Evolutionary conservation across 2,797 vertebrate species (phyloP), one percentile per base, ranked within the genome.

Genomic region (Morus bassanus): DNA sequence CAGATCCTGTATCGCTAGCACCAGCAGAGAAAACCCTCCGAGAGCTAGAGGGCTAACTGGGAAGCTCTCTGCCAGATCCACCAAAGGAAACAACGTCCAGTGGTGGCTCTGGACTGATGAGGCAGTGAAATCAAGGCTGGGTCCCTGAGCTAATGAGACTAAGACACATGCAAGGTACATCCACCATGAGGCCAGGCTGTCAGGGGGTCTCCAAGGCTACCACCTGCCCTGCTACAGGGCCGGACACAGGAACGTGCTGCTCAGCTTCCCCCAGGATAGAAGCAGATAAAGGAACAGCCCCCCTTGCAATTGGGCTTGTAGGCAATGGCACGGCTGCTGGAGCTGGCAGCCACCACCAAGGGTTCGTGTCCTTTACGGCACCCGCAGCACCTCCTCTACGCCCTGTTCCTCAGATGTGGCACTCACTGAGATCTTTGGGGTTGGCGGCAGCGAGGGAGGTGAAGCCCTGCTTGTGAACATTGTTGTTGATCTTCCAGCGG

Each of bases 401-500:
- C 12, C 11, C 27, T 13, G 5, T 17, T 11, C 14, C 46, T 35
- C 30, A 23, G 22, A 13, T 4, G 50, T 0, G 76, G 13, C 69
- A 98, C 99, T 98, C 96, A 99, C 99, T 98, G 85, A 97, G 98
- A 64, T 99, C 99, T 43, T 99, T 98, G 28, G 98, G 98, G 97
- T 97, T 99, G 95, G 98, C 65, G 7, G 98, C 96, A 2, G 98
- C 46, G 6, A 98, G 95, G 85, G 98, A 96, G 17, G 98, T 85
- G 64, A 96, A 97, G 30, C 98, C 88, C 10, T 96, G 97, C 22
- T 98, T 97, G 97, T 99, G 99, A 9, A 99, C 98, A 0, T 99
- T 99, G 94, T 99, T 99, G 22, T 98, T 99, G 92, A 99, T 98
- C 97, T 98, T 99, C 99, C 99, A 99, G 92, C 98, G 98, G 19